These are phyloP conservation scores for Machimus atricapillus DNA, from an alignment of 2,888 invertebrate species.

Conservation along the genomic window DNA sequence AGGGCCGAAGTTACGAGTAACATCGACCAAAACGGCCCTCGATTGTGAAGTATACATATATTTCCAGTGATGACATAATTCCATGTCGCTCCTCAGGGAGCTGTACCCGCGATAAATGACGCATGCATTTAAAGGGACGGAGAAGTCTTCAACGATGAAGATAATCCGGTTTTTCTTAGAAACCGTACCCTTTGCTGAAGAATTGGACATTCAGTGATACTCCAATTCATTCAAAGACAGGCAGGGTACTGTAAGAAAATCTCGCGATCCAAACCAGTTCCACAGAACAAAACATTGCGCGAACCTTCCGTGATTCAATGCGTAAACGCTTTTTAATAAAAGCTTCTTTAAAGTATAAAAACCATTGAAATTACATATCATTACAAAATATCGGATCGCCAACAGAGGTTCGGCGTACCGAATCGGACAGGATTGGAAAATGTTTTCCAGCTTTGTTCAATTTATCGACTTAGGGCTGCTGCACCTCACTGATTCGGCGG, in stretches of 20 bases:
- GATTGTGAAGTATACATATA: neutral
- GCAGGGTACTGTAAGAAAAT: neutral
- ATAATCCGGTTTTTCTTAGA: neutral
- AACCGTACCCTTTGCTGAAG: neutral
- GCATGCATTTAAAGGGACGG: neutral
- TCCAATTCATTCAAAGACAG: neutral
- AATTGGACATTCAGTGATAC: neutral
- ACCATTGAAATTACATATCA: neutral
- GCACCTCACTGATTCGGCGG: neutral
- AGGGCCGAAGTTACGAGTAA: neutral
- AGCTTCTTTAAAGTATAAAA: neutral
- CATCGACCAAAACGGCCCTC: neutral
- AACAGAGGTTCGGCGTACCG: too few species aligned
- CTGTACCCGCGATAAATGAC: neutral
- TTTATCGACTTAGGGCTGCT: neutral
- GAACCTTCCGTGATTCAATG: neutral
- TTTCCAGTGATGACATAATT: slow-evolving; percentile 34
- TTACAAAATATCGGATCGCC: neutral
- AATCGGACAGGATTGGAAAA: neutral
- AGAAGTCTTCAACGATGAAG: neutral
- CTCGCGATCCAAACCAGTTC: neutral
- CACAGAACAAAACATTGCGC: neutral
- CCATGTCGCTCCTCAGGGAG: slow-evolving; percentile 6
- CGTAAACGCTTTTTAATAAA: neutral
- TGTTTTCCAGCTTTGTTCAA: neutral